Base-by-base conservation (phyloP, 2,113 vertebrate genomes). In the Zeus faber region DNA sequence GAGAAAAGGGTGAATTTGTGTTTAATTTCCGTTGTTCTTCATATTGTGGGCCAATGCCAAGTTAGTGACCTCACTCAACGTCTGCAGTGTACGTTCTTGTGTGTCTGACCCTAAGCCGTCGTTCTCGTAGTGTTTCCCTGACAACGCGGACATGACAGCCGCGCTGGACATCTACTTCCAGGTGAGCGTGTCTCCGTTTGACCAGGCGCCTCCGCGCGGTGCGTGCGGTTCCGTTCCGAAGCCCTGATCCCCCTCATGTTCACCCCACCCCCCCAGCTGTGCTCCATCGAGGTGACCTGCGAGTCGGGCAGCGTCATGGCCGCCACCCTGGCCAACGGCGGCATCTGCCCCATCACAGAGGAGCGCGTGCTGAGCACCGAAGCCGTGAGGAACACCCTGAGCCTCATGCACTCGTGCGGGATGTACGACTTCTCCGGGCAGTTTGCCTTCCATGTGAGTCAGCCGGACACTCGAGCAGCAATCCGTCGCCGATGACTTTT, bases 381-480 rank as follows among this genome's bases (percentile, higher is more conserved):
- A 47, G 90, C 93, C 0, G 92, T 95, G 46, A 91, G 93, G 8
- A 95, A 94, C 85, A 95, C 93, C 16, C 86, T 95, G 60, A 95
- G 92, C 77, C 92, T 95, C 74, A 94, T 95, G 93, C 92, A 95
- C 70, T 95, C 93, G 25, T 95, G 93, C 0, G 93, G 93, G 72
- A 95, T 95, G 93, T 94, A 95, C 1, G 93, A 95, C 84, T 93
- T 93, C 84, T 95, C 93, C 0, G 93, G 93, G 62, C 89, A 95
- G 84, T 95, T 95, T 67, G 93, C 93, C 58, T 95, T 95, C 77
- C 89, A 94, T 0, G 93, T 95, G 76, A 95, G 93, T 87, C 31
- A 7, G n/a, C 0, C 3, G 21, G 4, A 39, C 21, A n/a, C n/a
- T n/a, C 11, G 13, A 37, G 13, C 3, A 18, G 17, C 6, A 43